Base-by-base conservation (phyloP, 2,113 vertebrate genomes). In the Heterochromis multidens region DNA sequence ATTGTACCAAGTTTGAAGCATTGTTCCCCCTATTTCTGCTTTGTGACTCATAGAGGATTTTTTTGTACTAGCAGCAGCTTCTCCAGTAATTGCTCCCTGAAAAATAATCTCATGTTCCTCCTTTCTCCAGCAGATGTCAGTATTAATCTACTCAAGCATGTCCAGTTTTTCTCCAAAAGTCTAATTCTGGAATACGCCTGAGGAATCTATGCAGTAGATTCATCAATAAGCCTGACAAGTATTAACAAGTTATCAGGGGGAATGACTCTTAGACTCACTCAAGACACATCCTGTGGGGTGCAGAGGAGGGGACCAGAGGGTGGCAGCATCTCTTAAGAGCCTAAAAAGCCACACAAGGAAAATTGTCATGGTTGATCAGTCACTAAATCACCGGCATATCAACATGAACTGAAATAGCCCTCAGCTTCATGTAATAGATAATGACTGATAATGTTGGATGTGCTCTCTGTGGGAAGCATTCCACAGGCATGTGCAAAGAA, bases 121-220 rank as follows among this genome's bases (percentile, higher is more conserved):
- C 17, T 83, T 80, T 33, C 10, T 84, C 95, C 96, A 96, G 93
- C 89, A 96, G 96, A 93, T 94, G 96, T 90, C 95, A 96, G 85
- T 95, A 80, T 94, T 88, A 91, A 31, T 88, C 90, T 4, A 84
- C 84, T 63, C 59, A 79, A 74, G 78, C 59, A 61, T 81, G 43
- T 63, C 63, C 40, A 72, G 40, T 1, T 54, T 74, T 31, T 74
- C 25, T 77, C n/a, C 23, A 46, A 7, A 59, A 74, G 33, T 80
- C 86, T 91, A 92, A 89, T 89, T 82, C 49, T 16, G 33, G 79
- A 82, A 78, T 54, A 60, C 2, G 86, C 82, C 86, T n/a, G 80
- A 90, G 67, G 87, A 91, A 80, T 83, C 35, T 87, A 59, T 88
- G 87, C 89, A 86, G 86, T 89, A 82, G 90, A 85, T 85, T 94